A percentile compares a stretch with the other conserved stretches of the same genome.
These are phyloP conservation scores for Polia nebulosa DNA, from an alignment of 2,888 invertebrate genomes.

Conservation along the genomic window DNA sequence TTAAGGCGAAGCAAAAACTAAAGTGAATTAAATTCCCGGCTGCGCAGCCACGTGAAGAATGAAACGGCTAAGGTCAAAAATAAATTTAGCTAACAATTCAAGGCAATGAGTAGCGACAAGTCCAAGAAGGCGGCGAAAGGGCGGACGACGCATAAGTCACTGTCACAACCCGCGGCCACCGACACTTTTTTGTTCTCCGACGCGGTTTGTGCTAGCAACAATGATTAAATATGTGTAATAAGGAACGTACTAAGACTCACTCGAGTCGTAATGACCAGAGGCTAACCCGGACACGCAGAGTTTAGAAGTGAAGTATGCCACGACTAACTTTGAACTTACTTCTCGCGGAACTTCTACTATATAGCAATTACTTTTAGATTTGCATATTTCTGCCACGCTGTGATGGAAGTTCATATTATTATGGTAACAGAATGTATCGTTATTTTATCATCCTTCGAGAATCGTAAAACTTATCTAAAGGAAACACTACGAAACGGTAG, in stretches of 20 bases:
- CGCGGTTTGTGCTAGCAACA: conserved; percentile 76
- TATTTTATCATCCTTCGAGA: conserved; percentile 8
- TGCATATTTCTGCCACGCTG: conserved; percentile 14
- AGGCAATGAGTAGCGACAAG: conserved; percentile 82
- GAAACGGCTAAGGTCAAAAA: conserved; percentile 64
- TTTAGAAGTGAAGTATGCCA: conserved; percentile 33
- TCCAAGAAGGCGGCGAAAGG: conserved; percentile 81
- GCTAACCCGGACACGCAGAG: conserved; percentile 28
- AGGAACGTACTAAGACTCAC: conserved; percentile 44
- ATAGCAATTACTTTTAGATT: conserved; percentile 30
- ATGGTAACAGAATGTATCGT: conserved; percentile 3
- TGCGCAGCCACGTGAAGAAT: conserved; percentile 40
- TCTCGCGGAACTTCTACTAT: conserved; percentile 22
- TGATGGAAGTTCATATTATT: background rate
- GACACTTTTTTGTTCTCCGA: conserved; percentile 83
- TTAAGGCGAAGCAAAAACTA: conserved; percentile 39
- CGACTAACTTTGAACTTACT: conserved; percentile 24
- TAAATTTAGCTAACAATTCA: conserved; percentile 78
- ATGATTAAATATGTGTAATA: conserved; percentile 76
- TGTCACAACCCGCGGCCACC: conserved; percentile 82
- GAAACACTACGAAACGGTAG: background rate
- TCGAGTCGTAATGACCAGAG: conserved; percentile 50
- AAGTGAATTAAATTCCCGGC: conserved; percentile 40
- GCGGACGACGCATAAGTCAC: conserved; percentile 87
- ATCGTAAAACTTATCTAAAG: conserved; percentile 14